Evolutionary conservation across 2,888 invertebrate species (phyloP), one percentile per base, ranked within the genome.

Genomic region (Chrysolina americana): DNA sequence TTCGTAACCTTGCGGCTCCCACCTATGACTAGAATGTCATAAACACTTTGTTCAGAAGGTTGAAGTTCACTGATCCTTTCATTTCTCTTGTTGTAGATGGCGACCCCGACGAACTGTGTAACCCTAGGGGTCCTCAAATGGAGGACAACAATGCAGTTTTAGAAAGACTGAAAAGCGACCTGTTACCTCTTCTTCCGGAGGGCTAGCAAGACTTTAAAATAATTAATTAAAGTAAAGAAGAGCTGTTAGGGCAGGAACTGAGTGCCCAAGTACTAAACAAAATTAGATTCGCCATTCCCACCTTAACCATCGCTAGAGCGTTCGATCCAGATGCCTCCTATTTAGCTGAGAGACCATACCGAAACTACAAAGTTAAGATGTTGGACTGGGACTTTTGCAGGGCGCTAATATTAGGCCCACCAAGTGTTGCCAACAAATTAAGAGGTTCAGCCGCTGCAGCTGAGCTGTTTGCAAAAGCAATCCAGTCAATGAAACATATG

Each of bases 341-440:
- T 6, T 62, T 1, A 23, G 3, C 23, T 8, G 62, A 62, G 21
- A 23, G 28, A 28, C 23, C 62, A n/a, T 23, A 23, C 62, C 21
- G 28, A 62, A 28, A 62, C 36, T 8, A 23, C 21, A 23, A 62
- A 36, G 11, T 62, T 6, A 62, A 23, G 21, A 21, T 62, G 28
- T 62, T 62, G 11, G 62, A 62, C 21, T 62, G 36, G 62, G 21
- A 1, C 2, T 62, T 62, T 23, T 23, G 23, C 10, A 62, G 23
- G 28, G 62, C 62, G 15, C 15, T 13, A 15, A 13, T 44, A 13
- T 15, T 44, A 2, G 15, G 44, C 44, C 62, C 23, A 8, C 59
- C 3, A 59, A 59, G 23, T 62, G 15, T 62, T 6, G 62, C 62
- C 21, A 63, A 36, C 23, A 36, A 63, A 63, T 5, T 63, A 36